Base-by-base conservation (phyloP, 2,113 vertebrate genomes). In the Odontesthes bonariensis region DNA sequence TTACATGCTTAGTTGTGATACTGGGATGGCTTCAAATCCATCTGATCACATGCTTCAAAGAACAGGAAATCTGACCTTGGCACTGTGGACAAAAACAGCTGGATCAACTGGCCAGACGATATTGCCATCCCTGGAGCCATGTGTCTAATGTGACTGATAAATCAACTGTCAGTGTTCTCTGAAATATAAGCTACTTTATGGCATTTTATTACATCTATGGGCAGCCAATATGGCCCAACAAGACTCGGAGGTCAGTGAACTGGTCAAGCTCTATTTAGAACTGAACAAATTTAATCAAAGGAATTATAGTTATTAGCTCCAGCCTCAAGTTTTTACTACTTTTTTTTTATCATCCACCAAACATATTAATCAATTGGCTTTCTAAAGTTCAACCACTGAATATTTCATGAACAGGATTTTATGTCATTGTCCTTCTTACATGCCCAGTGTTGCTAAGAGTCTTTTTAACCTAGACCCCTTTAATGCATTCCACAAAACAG, bases 401-500 rank as follows among this genome's bases (percentile, higher is more conserved):
- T 42, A 56, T 54, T 51, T 69, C 4, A 68, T 11, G 3, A 59
- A 27, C 16, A 33, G 16, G 4, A 63, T 65, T 38, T 54, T 73
- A 42, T 61, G 27, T 12, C 5, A n/a, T 33, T 35, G 35, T 16
- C 51, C n/a, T 27, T 67, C 27, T 47, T 33, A 54, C 31, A 64
- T 4, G 49, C 4, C 12, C 47, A 0, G 1, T 35, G 19, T 75
- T 63, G 35, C 35, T 8, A 22, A 66, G 67, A 74, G 16, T 51
- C 17, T 72, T 72, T 86, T 83, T 75, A 80, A 69, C 84, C 69
- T 52, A 17, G 17, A 51, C n/a, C 60, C 44, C 67, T 83, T 66
- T 69, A 61, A 84, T 86, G 69, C 78, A 71, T 68, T 72, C 58
- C 2, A 59, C 59, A 67, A 70, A 85, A 77, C 83, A 65, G 35